Conservation (phyloP, 2,113 vertebrate species). For the Tringa solitaria region DNA sequence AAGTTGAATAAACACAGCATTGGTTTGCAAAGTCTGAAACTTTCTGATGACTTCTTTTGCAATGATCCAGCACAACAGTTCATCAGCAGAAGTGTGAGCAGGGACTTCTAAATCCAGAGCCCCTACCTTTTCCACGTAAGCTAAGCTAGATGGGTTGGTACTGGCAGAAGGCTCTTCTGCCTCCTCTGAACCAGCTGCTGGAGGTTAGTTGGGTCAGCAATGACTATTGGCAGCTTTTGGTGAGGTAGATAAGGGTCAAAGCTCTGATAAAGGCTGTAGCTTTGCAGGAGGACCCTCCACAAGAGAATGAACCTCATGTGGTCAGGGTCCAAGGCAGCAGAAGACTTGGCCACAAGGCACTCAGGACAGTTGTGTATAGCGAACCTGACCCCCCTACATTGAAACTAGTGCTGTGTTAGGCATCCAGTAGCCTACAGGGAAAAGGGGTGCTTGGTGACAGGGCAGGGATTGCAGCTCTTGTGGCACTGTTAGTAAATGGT, state of each 20-base stretch:
- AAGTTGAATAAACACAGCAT: conserved; percentile 79
- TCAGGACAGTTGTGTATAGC: neutral
- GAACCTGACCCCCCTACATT: neutral
- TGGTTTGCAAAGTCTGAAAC: conserved; percentile 78
- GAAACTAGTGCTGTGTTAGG: neutral
- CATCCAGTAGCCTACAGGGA: neutral
- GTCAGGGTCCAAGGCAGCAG: neutral
- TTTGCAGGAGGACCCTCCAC: neutral
- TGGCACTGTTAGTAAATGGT: neutral
- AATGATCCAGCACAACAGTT: conserved; percentile 41
- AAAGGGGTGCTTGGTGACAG: neutral
- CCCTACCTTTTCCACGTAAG: neutral
- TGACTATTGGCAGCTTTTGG: neutral
- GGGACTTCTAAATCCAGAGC: neutral
- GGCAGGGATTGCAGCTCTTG: neutral
- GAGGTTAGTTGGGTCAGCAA: neutral
- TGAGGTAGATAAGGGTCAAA: neutral
- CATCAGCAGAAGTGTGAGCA: conserved; percentile 4
- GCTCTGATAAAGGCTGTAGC: neutral
- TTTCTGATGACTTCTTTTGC: conserved; percentile 72
- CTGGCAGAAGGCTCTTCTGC: neutral
- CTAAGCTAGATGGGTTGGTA: neutral
- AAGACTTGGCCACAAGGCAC: neutral
- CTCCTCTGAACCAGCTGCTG: neutral
- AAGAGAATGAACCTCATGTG: neutral